Evolutionary conservation across 35 echinoderm and acorn worm species (phyloP).

Genomic region (Apostichopus parvimensis): DNA sequence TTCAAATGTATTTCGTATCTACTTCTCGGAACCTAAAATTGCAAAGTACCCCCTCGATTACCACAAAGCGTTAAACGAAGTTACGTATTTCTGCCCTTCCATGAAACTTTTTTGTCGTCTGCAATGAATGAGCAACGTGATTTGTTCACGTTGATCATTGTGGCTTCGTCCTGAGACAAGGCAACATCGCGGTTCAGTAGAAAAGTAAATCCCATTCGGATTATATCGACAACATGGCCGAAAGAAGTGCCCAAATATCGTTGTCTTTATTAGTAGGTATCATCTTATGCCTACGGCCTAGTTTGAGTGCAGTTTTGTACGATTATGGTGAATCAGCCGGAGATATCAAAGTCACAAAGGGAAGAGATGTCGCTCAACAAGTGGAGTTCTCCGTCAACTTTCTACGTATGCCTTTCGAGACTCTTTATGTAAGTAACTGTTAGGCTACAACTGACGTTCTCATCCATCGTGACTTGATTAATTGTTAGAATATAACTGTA

Average conservation of each 20-base stretch:
- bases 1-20: too few relatives aligned
- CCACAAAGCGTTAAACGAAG: too few relatives aligned
- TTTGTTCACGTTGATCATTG: too few relatives aligned
- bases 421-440: conserved; percentile 4
- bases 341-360: conserved; percentile 25
- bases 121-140: too few relatives aligned
- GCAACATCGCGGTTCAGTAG: not conserved
- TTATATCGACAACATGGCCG: conserved; percentile 7
- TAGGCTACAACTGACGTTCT: too few relatives aligned
- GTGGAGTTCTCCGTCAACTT: conserved; percentile 46
- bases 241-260: not conserved
- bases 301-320: conserved; percentile 7
- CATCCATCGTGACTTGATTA: too few relatives aligned
- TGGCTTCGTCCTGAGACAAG: too few relatives aligned
- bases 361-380: conserved; percentile 40
- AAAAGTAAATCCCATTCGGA: not conserved
- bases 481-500: too few relatives aligned
- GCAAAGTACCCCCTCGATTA: too few relatives aligned
- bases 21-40: too few relatives aligned
- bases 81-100: too few relatives aligned
- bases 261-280: not conserved
- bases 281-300: not conserved
- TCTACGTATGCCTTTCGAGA: conserved; percentile 49
- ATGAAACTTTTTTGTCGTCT: too few relatives aligned
- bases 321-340: conserved; percentile 34